These are phyloP conservation scores for Tokudaia muenninki DNA, from an alignment of 2,797 vertebrate genomes.

Conservation along the genomic window DNA sequence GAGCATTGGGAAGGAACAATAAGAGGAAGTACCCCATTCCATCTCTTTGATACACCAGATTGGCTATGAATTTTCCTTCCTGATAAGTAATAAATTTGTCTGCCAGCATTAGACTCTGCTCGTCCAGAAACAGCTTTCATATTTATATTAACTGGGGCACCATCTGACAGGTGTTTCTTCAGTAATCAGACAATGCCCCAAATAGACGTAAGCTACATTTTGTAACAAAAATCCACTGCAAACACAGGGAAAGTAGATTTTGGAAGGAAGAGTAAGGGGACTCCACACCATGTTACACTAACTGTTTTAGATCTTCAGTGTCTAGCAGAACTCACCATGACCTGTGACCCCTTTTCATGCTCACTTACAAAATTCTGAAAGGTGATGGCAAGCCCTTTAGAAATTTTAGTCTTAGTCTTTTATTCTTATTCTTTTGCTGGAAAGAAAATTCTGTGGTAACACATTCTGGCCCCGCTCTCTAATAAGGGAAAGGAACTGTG, in stretches of 20 bases:
- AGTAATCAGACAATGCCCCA: slow-evolving; percentile 6
- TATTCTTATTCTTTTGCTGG: neutral
- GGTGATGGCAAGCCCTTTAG: neutral
- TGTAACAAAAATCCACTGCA: neutral
- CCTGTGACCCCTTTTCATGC: neutral
- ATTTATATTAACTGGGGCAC: slow-evolving; percentile 51
- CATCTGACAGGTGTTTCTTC: slow-evolving; percentile 28
- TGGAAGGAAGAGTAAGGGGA: neutral
- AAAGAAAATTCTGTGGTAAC: neutral
- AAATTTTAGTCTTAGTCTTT: neutral
- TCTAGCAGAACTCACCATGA: neutral
- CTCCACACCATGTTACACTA: neutral
- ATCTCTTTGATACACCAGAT: slow-evolving; percentile 13
- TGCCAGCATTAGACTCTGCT: neutral
- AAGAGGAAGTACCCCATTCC: slow-evolving; percentile 29
- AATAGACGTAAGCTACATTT: neutral
- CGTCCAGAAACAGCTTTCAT: neutral
- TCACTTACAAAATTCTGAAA: slow-evolving; percentile 7
- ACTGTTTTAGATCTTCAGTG: neutral
- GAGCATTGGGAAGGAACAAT: slow-evolving; percentile 8
- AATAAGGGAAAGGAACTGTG: neutral
- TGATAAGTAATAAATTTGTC: slow-evolving; percentile 53
- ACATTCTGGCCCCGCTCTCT: neutral
- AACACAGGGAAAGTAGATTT: neutral
- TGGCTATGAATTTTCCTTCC: slow-evolving; percentile 44